These are phyloP conservation scores for Eutolmus rufibarbis DNA, from an alignment of 2,888 invertebrate species.

Conservation along the genomic window DNA sequence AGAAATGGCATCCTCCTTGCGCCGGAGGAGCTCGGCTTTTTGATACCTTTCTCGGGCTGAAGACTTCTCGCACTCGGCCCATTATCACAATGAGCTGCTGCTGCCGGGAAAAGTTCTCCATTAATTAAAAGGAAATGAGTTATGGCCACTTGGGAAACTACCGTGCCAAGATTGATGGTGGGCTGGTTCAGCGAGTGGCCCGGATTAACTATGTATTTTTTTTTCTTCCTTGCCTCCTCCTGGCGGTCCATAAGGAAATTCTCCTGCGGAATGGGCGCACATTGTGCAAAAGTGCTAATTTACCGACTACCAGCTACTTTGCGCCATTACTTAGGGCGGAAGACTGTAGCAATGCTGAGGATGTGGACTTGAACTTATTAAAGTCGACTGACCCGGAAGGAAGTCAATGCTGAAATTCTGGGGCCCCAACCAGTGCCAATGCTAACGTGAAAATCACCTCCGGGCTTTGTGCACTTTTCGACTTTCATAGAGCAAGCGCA, in stretches of 20 bases:
- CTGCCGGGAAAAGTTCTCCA: not conserved
- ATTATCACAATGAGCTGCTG: not conserved
- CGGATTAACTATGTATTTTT: not conserved
- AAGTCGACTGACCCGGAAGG: not conserved
- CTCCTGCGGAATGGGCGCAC: not conserved
- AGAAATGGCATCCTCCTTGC: slow-evolving; percentile 11
- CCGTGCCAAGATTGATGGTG: slow-evolving; percentile 32
- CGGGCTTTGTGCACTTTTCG: not conserved
- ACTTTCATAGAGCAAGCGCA: not conserved
- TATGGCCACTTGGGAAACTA: slow-evolving; percentile 32
- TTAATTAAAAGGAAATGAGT: slow-evolving; percentile 34
- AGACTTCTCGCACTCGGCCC: not conserved
- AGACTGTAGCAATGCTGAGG: not conserved
- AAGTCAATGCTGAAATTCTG: not conserved
- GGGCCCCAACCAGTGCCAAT: not conserved
- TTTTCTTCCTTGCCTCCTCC: not conserved
- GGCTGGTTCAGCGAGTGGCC: not conserved
- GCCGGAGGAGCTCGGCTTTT: not conserved
- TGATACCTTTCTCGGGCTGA: not conserved
- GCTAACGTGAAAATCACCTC: not conserved
- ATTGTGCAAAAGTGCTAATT: not conserved
- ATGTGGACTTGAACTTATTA: not conserved
- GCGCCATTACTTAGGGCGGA: not conserved
- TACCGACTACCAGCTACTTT: not conserved
- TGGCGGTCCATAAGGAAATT: not conserved